A percentile compares a stretch with the other conserved stretches of the same genome.
Conservation (phyloP, 2,113 vertebrate genomes). For the Hippopotamus amphibius region DNA sequence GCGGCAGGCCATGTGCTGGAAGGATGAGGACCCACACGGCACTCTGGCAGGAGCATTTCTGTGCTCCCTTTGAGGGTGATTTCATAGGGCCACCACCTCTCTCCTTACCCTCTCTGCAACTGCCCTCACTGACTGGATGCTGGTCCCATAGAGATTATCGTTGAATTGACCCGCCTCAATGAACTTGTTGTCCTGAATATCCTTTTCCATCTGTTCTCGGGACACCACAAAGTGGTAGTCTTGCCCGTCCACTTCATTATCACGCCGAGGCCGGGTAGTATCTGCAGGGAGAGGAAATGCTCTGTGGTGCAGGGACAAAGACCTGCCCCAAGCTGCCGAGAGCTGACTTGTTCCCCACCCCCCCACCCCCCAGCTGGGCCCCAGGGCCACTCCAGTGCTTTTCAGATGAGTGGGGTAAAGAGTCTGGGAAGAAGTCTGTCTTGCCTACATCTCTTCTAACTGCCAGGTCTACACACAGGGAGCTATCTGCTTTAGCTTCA, state of each 20-base stretch:
- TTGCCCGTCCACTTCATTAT: conserved; percentile 97
- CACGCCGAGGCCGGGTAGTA: conserved; percentile 96
- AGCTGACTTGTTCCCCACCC: background rate
- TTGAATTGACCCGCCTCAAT: conserved; percentile 99
- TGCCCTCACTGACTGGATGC: conserved; percentile 97
- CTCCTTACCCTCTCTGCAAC: conserved; percentile 96
- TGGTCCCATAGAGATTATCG: conserved; percentile 98
- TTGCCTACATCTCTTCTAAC: conserved; percentile 32
- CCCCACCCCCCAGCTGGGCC: background rate
- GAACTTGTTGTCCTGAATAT: conserved; percentile 99
- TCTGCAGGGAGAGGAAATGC: conserved; percentile 86
- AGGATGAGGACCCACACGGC: background rate
- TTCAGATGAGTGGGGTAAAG: background rate
- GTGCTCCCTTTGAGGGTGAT: background rate
- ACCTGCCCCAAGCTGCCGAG: background rate
- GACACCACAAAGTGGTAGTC: conserved; percentile 98
- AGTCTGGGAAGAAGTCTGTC: background rate
- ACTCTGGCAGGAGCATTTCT: background rate
- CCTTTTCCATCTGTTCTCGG: conserved; percentile 99
- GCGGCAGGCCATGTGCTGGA: background rate
- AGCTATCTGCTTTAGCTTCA: conserved; percentile 2
- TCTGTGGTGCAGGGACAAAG: background rate
- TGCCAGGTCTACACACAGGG: background rate
- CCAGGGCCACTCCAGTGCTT: background rate
- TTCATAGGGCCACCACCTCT: background rate